These are phyloP conservation scores for Ridgeia piscesae DNA, from an alignment of 1,140 invertebrate genomes.

Conservation along the genomic window DNA sequence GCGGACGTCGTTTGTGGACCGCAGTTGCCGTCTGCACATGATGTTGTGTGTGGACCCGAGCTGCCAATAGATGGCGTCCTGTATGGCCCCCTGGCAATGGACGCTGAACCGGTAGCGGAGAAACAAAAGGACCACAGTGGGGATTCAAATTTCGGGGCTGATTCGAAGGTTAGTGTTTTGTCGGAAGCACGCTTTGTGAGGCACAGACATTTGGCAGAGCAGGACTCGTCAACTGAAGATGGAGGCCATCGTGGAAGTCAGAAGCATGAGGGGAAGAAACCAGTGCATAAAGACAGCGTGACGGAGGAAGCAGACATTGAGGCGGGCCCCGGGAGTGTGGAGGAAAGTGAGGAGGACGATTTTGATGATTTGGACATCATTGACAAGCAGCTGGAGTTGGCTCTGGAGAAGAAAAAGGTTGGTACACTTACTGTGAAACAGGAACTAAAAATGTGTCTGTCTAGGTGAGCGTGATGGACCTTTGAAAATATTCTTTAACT, in stretches of 20 bases:
- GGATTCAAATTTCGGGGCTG: neutral
- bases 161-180: constrained; percentile 19
- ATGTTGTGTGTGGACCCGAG: neutral
- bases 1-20: constrained; percentile 9
- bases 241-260: neutral
- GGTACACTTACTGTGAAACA: constrained; percentile 20
- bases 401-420: constrained; percentile 46
- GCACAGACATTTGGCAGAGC: neutral
- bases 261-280: constrained; percentile 25
- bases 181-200: neutral
- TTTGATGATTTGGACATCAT: constrained; percentile 49
- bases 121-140: neutral
- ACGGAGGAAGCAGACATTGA: neutral
- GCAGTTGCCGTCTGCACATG: constrained; percentile 31
- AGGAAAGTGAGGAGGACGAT: constrained; percentile 47
- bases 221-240: neutral
- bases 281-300: neutral
- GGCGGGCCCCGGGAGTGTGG: constrained; percentile 23
- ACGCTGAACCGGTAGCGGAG: neutral
- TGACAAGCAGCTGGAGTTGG: constrained; percentile 48
- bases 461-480: too few species aligned
- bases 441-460: too few species aligned
- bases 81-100: neutral
- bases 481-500: too few species aligned
- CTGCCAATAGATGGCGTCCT: neutral